These are phyloP conservation scores for Anorthoa munda DNA, from an alignment of 2,888 invertebrate genomes.

Conservation along the genomic window DNA sequence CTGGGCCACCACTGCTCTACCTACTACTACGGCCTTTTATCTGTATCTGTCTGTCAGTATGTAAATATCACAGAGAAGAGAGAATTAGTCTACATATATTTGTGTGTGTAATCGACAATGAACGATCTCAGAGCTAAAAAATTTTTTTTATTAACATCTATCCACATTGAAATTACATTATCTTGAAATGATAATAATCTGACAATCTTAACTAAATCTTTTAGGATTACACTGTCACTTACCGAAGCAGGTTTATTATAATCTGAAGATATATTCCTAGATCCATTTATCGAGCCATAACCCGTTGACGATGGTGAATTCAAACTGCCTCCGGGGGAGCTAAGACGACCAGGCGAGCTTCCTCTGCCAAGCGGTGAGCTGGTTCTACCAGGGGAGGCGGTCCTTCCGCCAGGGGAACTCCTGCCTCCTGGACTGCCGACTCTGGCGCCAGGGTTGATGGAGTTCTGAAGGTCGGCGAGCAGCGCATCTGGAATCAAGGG, in stretches of 20 bases:
- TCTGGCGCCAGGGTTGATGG: conserved; percentile 93
- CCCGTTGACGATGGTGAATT: conserved; percentile 91
- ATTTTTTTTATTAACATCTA: neutral
- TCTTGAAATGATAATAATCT: neutral
- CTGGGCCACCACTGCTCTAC: too few species aligned
- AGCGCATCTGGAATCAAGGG: conserved; percentile 95
- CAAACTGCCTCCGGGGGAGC: conserved; percentile 87
- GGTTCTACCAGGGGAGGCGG: conserved; percentile 75
- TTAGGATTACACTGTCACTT: conserved; percentile 72
- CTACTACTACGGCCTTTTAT: too few species aligned
- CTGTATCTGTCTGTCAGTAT: too few species aligned
- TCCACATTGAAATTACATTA: neutral
- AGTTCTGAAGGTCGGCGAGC: conserved; percentile 98
- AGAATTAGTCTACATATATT: neutral
- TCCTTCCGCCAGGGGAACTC: conserved; percentile 89
- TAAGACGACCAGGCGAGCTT: conserved; percentile 90
- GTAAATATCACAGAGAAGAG: neutral
- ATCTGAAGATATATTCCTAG: conserved; percentile 88
- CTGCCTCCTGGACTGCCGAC: conserved; percentile 85
- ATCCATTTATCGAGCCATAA: conserved; percentile 95
- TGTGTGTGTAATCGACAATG: neutral
- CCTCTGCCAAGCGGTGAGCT: conserved; percentile 82
- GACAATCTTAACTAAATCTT: conserved; percentile 5
- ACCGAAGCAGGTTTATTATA: conserved; percentile 92
- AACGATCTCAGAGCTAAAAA: neutral